phyloP scores from a whole-genome alignment of 2,888 invertebrate species.

The Vesta saturnalis region DNA sequence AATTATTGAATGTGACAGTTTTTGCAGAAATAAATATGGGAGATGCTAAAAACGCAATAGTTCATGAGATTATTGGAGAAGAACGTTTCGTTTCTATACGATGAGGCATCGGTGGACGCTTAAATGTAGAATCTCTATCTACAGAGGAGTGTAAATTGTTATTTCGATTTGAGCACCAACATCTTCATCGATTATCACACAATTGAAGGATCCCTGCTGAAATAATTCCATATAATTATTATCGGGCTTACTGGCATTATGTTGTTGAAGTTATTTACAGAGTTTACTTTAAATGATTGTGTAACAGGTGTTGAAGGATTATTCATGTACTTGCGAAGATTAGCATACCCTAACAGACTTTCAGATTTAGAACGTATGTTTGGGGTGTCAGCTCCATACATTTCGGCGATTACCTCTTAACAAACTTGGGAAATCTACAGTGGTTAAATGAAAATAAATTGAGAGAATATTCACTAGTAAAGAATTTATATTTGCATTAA shows the following conservation, averaged over 20 bases:
- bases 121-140: not conserved
- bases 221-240: not conserved
- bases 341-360: not conserved
- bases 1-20: slow-evolving; percentile 22
- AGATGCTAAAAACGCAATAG: not conserved
- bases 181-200: not conserved
- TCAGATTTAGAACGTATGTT: slow-evolving; percentile 1
- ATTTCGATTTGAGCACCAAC: not conserved
- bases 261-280: not conserved
- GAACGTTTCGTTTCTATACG: not conserved
- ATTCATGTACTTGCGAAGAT: too few species aligned
- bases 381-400: not conserved
- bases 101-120: not conserved
- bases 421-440: slow-evolving; percentile 4
- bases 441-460: slow-evolving; percentile 14
- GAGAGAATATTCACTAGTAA: not conserved
- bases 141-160: not conserved
- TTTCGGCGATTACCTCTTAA: not conserved
- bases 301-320: not conserved
- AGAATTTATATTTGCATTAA: slow-evolving; percentile 3
- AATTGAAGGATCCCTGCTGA: not conserved
- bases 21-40: not conserved
- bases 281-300: not conserved
- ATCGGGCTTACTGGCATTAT: not conserved
- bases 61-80: not conserved